A percentile compares a stretch with the other conserved stretches of the same genome.
phyloP scores from a whole-genome alignment of 2,113 vertebrate genomes.

The Ptychochromis oligacanthus region DNA sequence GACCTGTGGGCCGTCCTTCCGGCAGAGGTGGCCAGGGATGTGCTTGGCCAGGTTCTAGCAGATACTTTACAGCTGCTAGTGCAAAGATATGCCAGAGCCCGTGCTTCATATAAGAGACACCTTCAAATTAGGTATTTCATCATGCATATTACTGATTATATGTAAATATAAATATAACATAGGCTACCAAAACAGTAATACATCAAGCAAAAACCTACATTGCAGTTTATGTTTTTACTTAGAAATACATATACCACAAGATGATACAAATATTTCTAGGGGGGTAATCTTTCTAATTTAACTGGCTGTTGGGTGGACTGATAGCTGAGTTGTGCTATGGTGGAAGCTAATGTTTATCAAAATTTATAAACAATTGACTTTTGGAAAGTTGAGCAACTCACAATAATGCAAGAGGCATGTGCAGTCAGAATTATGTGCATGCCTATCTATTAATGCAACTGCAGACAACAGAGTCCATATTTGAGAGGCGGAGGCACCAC shows the following conservation, averaged over 20 bases:
- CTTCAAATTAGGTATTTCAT: conserved; percentile 89
- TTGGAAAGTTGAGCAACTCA: background rate
- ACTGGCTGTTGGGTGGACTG: background rate
- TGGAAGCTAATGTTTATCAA: background rate
- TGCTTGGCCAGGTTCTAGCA: conserved; percentile 87
- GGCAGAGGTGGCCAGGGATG: conserved; percentile 82
- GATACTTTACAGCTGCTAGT: conserved; percentile 86
- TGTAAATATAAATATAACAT: background rate
- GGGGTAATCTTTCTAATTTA: background rate
- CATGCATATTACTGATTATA: background rate
- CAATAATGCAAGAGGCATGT: background rate
- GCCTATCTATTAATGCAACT: background rate
- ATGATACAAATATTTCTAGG: no score
- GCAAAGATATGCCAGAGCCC: conserved; percentile 87
- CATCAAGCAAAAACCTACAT: background rate
- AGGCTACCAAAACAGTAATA: background rate
- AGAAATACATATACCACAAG: background rate
- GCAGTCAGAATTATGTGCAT: background rate
- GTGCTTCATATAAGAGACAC: conserved; percentile 88
- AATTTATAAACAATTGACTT: background rate
- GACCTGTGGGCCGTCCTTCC: conserved; percentile 90
- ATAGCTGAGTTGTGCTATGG: background rate
- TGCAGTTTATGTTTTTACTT: background rate
- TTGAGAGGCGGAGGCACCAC: background rate
- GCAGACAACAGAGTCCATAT: background rate